Evolutionary conservation across 2,113 vertebrate species (phyloP), one percentile per base, ranked within the genome.

Genomic region (Campylomormyrus numenius): DNA sequence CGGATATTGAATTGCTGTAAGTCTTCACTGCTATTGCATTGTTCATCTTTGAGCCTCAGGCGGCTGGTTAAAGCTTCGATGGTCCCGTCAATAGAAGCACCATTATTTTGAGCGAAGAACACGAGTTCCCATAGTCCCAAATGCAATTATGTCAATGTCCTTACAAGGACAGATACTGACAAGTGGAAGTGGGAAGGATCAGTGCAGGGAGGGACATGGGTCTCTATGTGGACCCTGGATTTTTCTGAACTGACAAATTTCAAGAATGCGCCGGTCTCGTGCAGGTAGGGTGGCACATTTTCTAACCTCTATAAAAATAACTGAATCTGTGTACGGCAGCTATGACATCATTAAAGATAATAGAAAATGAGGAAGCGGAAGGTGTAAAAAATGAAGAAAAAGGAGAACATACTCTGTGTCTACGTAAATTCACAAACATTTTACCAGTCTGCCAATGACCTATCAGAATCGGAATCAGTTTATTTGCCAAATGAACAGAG

Each of bases 111-210:
- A 62, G 15, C 19, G 21, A 66, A 53, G 39, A 88, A 46, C 35
- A 66, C 9, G 52, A 10, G 52, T 45, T 88, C 87, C 87, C 87
- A 42, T 56, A n/a, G 87, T 88, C 87, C 87, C 87, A 62, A 15
- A 88, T 62, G 87, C 87, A 88, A 88, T 88, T 88, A 88, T 66
- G 31, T 66, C 56, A 45, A 66, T 62, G 87, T 56, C 56, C 56
- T 88, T 24, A 42, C 87, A 88, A 88, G 87, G 87, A 88, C 87
- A 88, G 35, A 45, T 62, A 35, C 53, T 39, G 56, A 58, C 56
- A 66, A 62, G 56, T 11, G 53, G 39, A 88, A 62, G 13, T 6
- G 35, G 52, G 52, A 88, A 24, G 58, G 56, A 46, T 56, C 17
- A 42, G 10, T 15, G 39, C 5, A 52, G 87, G 35, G 35, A 62